phyloP scores from a whole-genome alignment of 2,797 vertebrate genomes.

The Pangasius krempfi region DNA sequence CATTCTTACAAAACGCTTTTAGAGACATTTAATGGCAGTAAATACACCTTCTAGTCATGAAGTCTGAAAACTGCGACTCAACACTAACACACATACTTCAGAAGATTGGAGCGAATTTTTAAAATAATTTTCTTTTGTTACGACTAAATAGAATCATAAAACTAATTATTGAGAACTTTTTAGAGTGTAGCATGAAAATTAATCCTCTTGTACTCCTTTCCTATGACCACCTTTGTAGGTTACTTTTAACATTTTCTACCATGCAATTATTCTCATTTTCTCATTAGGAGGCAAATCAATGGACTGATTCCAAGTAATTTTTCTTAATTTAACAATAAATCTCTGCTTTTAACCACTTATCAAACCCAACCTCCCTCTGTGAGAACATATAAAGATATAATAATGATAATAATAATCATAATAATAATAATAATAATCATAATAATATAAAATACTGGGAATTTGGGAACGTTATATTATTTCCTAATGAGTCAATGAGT shows the following conservation, averaged over 20 bases:
- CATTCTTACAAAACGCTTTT: background rate
- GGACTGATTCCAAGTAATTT: background rate
- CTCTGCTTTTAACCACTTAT: background rate
- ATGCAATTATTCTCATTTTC: slow-evolving; percentile 12
- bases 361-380: background rate
- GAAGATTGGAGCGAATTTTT: background rate
- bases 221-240: background rate
- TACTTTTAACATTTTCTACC: background rate
- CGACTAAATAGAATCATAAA: background rate
- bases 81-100: background rate
- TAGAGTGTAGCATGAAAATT: no score
- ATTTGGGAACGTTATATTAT: background rate
- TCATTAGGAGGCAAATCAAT: slow-evolving; percentile 33
- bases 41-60: background rate
- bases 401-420: background rate
- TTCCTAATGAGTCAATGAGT: background rate
- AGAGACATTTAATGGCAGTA: background rate
- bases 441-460: background rate
- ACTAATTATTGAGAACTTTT: background rate
- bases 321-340: background rate
- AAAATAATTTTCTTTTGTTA: background rate
- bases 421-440: background rate
- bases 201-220: no score
- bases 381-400: no score
- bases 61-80: background rate